Conservation (phyloP, 2,113 vertebrate species). For the Tichodroma muraria region DNA sequence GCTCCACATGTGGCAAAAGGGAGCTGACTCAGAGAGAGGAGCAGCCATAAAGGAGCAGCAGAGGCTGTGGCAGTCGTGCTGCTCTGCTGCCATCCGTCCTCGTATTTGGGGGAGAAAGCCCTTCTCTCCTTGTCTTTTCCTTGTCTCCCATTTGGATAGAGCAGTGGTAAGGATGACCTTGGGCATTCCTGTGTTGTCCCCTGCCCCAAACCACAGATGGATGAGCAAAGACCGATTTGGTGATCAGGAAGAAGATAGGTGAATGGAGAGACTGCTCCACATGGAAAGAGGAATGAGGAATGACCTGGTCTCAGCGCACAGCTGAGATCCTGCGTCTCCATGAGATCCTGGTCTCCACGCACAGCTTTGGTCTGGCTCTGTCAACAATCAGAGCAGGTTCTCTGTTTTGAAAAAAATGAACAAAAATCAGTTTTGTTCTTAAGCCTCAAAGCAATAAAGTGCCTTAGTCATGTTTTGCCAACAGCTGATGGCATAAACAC, state of each 20-base stretch:
- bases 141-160: not conserved
- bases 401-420: too few species aligned
- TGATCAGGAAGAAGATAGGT: not conserved
- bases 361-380: not conserved
- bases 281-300: not conserved
- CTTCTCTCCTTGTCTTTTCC: not conserved
- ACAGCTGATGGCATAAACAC: not conserved
- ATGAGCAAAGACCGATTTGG: not conserved
- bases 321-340: not conserved
- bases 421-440: not conserved
- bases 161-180: not conserved
- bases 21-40: not conserved
- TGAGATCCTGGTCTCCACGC: not conserved
- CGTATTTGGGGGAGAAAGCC: not conserved
- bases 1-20: not conserved
- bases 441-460: not conserved
- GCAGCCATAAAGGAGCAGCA: rapidly evolving
- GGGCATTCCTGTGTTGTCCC: not conserved
- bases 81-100: not conserved
- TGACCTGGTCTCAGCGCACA: too few species aligned
- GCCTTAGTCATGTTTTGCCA: not conserved
- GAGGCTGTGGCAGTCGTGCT: not conserved
- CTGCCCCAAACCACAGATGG: not conserved
- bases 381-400: not conserved
- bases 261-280: not conserved